Evolutionary conservation across 2,888 invertebrate genomes (phyloP), one percentile per base, ranked within the genome.

Genomic region (Amblyjoppa proteus): DNA sequence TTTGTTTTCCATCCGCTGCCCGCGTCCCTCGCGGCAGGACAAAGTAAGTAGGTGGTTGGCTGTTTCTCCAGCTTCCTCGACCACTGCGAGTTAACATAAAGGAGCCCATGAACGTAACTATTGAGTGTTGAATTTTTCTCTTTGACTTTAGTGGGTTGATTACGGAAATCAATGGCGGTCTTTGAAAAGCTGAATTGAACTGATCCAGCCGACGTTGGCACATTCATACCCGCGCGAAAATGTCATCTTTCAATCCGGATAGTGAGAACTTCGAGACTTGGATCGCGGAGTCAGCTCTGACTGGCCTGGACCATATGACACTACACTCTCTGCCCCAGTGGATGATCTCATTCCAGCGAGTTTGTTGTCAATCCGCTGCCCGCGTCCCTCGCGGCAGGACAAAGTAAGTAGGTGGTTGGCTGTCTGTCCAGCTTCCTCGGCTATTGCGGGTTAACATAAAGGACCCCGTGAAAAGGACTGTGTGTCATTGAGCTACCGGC

Each of bases 401-500:
- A 82, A 78, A 81, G 74, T 64, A 64, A 84, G 61, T 68, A 81
- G 81, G 77, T 78, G 58, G 53, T 53, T 61, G 34, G 38, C 38
- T 58, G 51, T 70, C 64, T 49, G 34, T 75, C 34, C 70, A 53
- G 45, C 11, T 51, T 64, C 38, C 51, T 78, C 69, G 78, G 45
- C 45, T 71, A 79, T 78, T 45, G 64, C 64, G 16, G 70, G 20
- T 20, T 34, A 68, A 20, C 66, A 53, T 75, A 79, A 58, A 74
- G 56, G 71, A 78, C 34, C 77, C 73, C 38, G 70, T 64, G 81
- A 41, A 76, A 64, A 70, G 61, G 70, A 85, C 25, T 64, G 56
- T 20, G 70, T 75, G 85, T 85, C 85, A 85, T 82, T 78, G 85
- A 85, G 82, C 82, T 64, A 82, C 71, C 64, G 25, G 74, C 74